Conservation (phyloP, 1,140 invertebrate genomes). For the Megathymus violae region DNA sequence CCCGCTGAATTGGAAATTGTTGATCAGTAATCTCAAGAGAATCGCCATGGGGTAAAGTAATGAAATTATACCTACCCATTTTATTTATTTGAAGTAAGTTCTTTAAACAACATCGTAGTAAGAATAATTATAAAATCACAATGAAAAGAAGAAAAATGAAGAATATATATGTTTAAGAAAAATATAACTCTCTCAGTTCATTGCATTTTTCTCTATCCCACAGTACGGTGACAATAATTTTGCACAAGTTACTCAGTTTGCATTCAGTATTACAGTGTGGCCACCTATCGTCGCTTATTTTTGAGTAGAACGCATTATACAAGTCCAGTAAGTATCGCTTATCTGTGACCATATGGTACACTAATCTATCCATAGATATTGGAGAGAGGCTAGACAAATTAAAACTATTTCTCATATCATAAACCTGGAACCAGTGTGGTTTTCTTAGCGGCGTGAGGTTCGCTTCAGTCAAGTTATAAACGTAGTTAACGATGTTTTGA, state of each 20-base stretch:
- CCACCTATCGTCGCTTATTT: conserved; percentile 84
- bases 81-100: too few relatives aligned
- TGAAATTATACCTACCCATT: too few relatives aligned
- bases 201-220: conserved; percentile 84
- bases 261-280: conserved; percentile 84
- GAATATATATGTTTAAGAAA: conserved; percentile 32
- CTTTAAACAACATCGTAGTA: too few relatives aligned
- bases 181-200: conserved; percentile 65
- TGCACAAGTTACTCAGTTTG: conserved; percentile 84
- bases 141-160: too few relatives aligned
- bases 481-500: conserved; percentile 89
- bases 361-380: conserved; percentile 75
- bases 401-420: conserved; percentile 87
- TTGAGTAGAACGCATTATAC: conserved; percentile 81
- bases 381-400: conserved; percentile 81
- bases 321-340: conserved; percentile 62
- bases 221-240: conserved; percentile 83
- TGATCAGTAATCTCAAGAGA: too few relatives aligned
- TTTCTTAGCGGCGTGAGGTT: conserved; percentile 84
- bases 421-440: conserved; percentile 88
- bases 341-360: conserved; percentile 81
- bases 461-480: conserved; percentile 90
- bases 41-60: too few relatives aligned
- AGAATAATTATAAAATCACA: too few relatives aligned
- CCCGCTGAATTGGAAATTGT: too few relatives aligned